These are phyloP conservation scores for Solea solea DNA, from an alignment of 2,113 vertebrate genomes.

Conservation along the genomic window DNA sequence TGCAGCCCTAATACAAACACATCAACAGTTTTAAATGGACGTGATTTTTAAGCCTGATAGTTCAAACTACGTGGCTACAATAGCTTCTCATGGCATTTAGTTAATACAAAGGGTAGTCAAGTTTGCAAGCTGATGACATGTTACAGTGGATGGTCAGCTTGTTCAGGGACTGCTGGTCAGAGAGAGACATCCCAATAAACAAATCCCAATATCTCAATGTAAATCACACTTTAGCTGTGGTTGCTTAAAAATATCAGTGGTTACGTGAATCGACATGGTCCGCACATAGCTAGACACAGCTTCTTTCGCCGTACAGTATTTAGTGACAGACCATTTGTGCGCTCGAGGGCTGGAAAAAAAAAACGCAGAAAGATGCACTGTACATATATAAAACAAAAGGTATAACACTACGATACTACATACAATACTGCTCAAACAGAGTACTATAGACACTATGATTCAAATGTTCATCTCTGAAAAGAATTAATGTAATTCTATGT, in stretches of 20 bases:
- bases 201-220: too few species aligned
- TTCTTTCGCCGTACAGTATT: not conserved
- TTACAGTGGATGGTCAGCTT: not conserved
- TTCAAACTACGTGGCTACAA: not conserved
- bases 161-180: not conserved
- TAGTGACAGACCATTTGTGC: too few species aligned
- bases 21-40: not conserved
- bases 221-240: not conserved
- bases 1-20: not conserved
- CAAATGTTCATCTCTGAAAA: constrained; percentile 45
- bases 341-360: too few species aligned
- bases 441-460: constrained; percentile 30
- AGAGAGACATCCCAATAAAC: too few species aligned
- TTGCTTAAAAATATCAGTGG: not conserved
- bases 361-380: too few species aligned
- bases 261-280: not conserved
- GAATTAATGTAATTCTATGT: constrained; percentile 77
- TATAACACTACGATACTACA: constrained; percentile 44
- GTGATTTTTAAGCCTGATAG: not conserved
- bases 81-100: not conserved
- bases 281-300: not conserved
- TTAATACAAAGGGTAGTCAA: not conserved
- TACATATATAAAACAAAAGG: constrained; percentile 16
- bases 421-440: constrained; percentile 66
- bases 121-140: not conserved